phyloP scores from a whole-genome alignment of 2,113 vertebrate species.

The Cyanoramphus novaezelandiae region DNA sequence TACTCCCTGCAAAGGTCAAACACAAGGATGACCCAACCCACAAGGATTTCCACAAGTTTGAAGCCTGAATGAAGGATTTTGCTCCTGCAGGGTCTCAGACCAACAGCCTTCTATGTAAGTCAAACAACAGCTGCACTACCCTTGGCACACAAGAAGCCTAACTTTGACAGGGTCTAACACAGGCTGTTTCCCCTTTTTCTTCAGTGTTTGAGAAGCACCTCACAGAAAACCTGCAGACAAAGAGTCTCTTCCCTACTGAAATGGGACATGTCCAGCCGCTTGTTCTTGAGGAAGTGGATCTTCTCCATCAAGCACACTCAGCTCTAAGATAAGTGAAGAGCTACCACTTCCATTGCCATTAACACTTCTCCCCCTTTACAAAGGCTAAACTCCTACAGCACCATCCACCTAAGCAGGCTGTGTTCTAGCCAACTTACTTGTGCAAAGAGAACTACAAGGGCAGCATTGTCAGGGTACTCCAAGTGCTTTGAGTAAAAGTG shows the following conservation, averaged over 20 bases:
- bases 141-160: background rate
- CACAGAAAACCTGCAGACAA: background rate
- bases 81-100: background rate
- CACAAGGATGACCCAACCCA: background rate
- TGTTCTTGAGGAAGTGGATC: background rate
- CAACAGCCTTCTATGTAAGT: background rate
- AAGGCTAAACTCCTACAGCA: background rate
- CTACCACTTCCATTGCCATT: background rate
- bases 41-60: background rate
- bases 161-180: background rate
- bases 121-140: background rate
- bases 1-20: constrained; percentile 34
- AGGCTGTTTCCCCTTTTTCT: background rate
- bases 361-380: background rate
- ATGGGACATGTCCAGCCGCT: background rate
- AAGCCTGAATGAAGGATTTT: constrained; percentile 13
- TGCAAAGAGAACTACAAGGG: constrained; percentile 86
- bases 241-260: background rate
- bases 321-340: background rate
- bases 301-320: background rate
- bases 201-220: background rate
- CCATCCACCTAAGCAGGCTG: background rate
- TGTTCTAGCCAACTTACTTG: constrained; percentile 79
- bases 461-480: constrained; percentile 82
- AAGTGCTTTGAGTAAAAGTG: constrained; percentile 94